Percentiles rank a stretch among this genome's conserved stretches.
Conservation (phyloP, 2,113 vertebrate species). For the Tachysurus fulvidraco region DNA sequence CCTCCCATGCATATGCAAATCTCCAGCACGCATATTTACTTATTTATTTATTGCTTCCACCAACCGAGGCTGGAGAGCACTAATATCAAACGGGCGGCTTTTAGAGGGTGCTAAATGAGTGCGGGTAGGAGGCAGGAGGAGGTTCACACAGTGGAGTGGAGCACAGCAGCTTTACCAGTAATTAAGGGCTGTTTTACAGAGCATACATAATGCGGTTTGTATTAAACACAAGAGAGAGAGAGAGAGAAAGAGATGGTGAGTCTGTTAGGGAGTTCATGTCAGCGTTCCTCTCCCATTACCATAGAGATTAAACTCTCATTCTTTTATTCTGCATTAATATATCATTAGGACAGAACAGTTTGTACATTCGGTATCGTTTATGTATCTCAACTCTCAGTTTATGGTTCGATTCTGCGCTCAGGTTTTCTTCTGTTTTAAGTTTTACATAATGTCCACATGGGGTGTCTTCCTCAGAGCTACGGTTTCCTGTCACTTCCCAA, state of each 20-base stretch:
- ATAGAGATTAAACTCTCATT: conserved; percentile 54
- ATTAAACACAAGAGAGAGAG: conserved; percentile 75
- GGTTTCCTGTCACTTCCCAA: neutral
- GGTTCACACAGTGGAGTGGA: conserved; percentile 80
- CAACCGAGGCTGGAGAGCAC: conserved; percentile 89
- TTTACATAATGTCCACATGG: neutral
- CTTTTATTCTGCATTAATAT: conserved; percentile 54
- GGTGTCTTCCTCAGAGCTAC: too few species aligned
- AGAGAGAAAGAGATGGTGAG: conserved; percentile 35
- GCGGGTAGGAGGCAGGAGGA: conserved; percentile 93
- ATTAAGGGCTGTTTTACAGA: conserved; percentile 99
- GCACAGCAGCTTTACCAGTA: conserved; percentile 93
- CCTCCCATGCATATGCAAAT: conserved; percentile 99
- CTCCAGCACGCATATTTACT: conserved; percentile 86
- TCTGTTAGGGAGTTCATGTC: conserved; percentile 77
- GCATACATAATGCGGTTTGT: conserved; percentile 99
- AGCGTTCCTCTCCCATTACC: conserved; percentile 60
- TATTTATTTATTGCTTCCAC: conserved; percentile 69
- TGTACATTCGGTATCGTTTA: neutral
- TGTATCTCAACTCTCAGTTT: neutral
- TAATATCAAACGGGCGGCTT: conserved; percentile 99
- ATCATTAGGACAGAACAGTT: conserved; percentile 5
- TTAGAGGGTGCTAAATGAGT: conserved; percentile 98
- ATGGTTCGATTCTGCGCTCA: neutral
- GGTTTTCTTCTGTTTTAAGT: too few species aligned